Base-by-base conservation (phyloP, 2,888 invertebrate genomes). In the Luffia ferchaultella region DNA sequence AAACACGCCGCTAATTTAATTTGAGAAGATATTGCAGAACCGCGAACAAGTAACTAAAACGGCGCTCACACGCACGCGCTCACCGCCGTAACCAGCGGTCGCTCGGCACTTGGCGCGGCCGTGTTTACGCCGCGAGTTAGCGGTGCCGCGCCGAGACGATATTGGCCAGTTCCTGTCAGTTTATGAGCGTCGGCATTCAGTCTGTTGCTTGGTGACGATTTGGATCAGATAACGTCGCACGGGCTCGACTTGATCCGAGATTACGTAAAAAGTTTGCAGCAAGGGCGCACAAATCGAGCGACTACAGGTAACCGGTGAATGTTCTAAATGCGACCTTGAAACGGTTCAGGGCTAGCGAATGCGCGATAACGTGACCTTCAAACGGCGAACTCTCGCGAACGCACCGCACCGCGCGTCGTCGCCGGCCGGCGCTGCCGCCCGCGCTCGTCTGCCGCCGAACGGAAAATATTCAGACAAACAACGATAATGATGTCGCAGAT, bases 301-400 rank as follows among this genome's bases (percentile, higher is more conserved):
- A 16, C 16, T 42, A 42, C 43, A 42, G 43, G 43, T 17, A 30
- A 30, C 16, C 40, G 45, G 20, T 42, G 46, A 46, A 46, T n/a
- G 30, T 50, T 48, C 2, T 30, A 40, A 40, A 19, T 20, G 46
- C 51, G 70, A 65, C 75, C 76, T 76, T 75, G 73, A 60, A 67
- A 60, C 63, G 64, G 73, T 70, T 72, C 73, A 75, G 75, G 76
- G 73, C 68, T 75, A 73, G 68, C 77, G 77, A 75, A 76, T 76
- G 72, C 73, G 71, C 75, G 83, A 83, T 82, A 82, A 82, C 77
- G 75, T 73, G 82, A 79, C 83, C 83, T 83, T 83, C 82, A 63
- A 62, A 58, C 20, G 47, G 47, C 66, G 67, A 67, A 73, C 72
- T 65, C 70, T 70, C 70, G 70, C 73, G 73, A 73, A 68, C 64